A percentile compares a stretch with the other conserved stretches of the same genome.
Conservation (phyloP, 2,888 invertebrate species). For the Agrilus cyanescens region DNA sequence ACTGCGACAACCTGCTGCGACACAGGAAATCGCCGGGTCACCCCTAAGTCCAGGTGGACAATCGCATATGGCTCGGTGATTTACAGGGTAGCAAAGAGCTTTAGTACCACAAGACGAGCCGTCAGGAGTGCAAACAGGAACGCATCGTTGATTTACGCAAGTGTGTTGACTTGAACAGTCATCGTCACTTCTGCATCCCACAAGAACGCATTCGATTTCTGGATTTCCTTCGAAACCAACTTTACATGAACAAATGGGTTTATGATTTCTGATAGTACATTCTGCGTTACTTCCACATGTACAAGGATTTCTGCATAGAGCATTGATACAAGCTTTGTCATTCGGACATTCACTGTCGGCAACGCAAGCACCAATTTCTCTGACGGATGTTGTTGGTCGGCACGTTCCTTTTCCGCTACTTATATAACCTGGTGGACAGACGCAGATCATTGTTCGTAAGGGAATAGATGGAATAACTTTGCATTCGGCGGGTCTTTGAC, state of each 20-base stretch:
- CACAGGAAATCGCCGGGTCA: slow-evolving; percentile 67
- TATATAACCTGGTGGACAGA: slow-evolving; percentile 79
- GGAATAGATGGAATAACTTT: slow-evolving; percentile 71
- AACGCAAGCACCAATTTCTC: slow-evolving; percentile 55
- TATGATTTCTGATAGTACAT: slow-evolving; percentile 73
- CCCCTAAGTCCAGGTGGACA: slow-evolving; percentile 73
- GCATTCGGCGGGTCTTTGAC: slow-evolving; percentile 67
- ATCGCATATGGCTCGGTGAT: slow-evolving; percentile 73
- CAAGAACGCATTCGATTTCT: slow-evolving; percentile 64
- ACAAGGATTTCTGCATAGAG: slow-evolving; percentile 73
- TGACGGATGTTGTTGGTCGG: slow-evolving; percentile 51
- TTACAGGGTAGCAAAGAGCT: slow-evolving; percentile 68
- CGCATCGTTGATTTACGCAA: slow-evolving; percentile 73
- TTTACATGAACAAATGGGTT: slow-evolving; percentile 76
- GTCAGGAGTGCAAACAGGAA: slow-evolving; percentile 65
- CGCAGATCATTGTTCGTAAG: slow-evolving; percentile 79
- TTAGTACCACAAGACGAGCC: slow-evolving; percentile 60
- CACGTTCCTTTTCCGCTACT: slow-evolving; percentile 74
- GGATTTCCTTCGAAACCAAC: slow-evolving; percentile 79
- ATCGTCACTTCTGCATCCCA: slow-evolving; percentile 59
- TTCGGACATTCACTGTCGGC: slow-evolving; percentile 66
- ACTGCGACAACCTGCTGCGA: slow-evolving; percentile 66
- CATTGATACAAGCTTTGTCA: slow-evolving; percentile 68
- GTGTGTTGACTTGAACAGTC: slow-evolving; percentile 74
- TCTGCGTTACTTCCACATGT: slow-evolving; percentile 76